phyloP scores from a whole-genome alignment of 2,888 invertebrate genomes.

The Mellilla xanthometata region DNA sequence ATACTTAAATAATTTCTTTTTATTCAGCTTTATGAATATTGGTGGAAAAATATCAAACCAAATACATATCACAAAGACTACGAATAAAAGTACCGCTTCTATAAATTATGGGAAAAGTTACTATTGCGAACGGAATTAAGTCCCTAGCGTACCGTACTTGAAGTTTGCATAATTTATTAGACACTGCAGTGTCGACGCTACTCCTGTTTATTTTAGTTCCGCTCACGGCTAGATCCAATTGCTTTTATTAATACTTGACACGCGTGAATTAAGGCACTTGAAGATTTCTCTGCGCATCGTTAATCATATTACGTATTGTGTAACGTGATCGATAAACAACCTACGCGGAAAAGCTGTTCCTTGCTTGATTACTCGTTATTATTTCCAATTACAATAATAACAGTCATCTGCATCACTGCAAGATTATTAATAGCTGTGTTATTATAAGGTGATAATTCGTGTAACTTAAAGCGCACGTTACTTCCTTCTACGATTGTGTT shows the following conservation, averaged over 20 bases:
- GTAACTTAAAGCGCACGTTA: conserved; percentile 12
- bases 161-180: conserved; percentile 52
- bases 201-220: conserved; percentile 40
- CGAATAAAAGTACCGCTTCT: conserved; percentile 17
- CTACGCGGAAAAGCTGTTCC: conserved; percentile 49
- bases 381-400: conserved; percentile 31
- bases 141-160: conserved; percentile 35
- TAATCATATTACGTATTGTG: conserved; percentile 31
- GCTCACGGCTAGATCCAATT: conserved; percentile 41
- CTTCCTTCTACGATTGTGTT: conserved; percentile 2
- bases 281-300: conserved; percentile 24
- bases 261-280: conserved; percentile 7
- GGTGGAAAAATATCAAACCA: background rate
- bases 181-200: conserved; percentile 39
- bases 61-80: conserved; percentile 13
- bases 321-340: conserved; percentile 32
- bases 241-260: conserved; percentile 35
- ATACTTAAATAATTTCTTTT: too few relatives aligned
- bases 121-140: conserved; percentile 42
- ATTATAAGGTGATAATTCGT: conserved; percentile 24
- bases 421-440: conserved; percentile 14
- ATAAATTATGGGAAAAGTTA: conserved; percentile 46
- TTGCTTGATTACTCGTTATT: conserved; percentile 27
- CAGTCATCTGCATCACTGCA: conserved; percentile 14
- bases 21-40: background rate